These are phyloP conservation scores for Pempheris klunzingeri DNA, from an alignment of 2,797 vertebrate genomes.

Conservation along the genomic window DNA sequence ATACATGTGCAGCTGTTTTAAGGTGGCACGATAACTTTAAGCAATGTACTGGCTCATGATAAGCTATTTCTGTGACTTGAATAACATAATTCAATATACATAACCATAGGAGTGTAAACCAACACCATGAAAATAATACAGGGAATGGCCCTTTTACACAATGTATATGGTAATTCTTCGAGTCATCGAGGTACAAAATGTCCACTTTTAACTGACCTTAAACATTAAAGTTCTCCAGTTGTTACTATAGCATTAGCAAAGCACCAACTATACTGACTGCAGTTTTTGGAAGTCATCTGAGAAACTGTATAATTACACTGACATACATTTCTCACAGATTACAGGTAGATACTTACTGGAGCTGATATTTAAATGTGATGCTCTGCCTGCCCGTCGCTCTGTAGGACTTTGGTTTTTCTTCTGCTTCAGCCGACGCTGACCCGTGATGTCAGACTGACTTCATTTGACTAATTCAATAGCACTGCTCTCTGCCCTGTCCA, in stretches of 20 bases:
- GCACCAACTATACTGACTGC: background rate
- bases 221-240: background rate
- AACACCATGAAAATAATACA: background rate
- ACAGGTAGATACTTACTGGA: conserved; percentile 62
- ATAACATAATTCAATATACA: conserved; percentile 13
- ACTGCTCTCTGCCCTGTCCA: conserved; percentile 30
- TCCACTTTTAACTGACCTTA: background rate
- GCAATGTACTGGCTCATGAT: background rate
- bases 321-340: conserved; percentile 3
- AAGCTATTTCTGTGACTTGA: background rate
- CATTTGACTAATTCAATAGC: conserved; percentile 85
- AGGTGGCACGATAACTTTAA: background rate
- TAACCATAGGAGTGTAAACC: conserved; percentile 3
- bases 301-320: background rate
- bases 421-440: conserved; percentile 59
- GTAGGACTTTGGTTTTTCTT: conserved; percentile 46
- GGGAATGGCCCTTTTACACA: background rate
- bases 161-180: background rate
- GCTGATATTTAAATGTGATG: conserved; percentile 22
- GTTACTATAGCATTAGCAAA: background rate
- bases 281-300: conserved; percentile 3
- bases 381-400: conserved; percentile 27
- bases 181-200: background rate
- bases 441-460: conserved; percentile 75
- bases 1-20: conserved; percentile 31